Evolutionary conservation across 2,888 invertebrate species (phyloP).

Genomic region (Dascillus cervinus): DNA sequence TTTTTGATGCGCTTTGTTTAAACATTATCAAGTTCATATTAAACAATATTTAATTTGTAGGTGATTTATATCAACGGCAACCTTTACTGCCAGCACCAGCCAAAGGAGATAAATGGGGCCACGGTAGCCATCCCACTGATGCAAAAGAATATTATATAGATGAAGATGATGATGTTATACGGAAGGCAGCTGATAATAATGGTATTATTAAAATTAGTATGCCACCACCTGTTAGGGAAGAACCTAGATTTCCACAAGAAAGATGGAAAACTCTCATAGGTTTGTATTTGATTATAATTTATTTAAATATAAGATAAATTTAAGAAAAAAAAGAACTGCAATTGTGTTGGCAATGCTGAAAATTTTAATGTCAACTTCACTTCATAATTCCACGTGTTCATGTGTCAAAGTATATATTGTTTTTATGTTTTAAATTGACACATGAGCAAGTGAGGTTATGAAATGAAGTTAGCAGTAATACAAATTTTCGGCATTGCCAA

Average conservation of each 20-base stretch:
- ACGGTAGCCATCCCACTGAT: slow-evolving; percentile 31
- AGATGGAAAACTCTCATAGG: slow-evolving; percentile 71
- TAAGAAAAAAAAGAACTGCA: no score
- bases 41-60: slow-evolving; percentile 15
- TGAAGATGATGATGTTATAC: slow-evolving; percentile 43
- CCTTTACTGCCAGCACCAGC: slow-evolving; percentile 48
- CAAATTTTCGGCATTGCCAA: no score
- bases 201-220: slow-evolving; percentile 56
- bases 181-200: slow-evolving; percentile 33
- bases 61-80: slow-evolving; percentile 54
- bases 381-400: no score
- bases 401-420: no score
- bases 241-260: slow-evolving; percentile 74
- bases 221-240: slow-evolving; percentile 63
- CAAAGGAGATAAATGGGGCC: slow-evolving; percentile 45
- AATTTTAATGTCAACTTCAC: no score
- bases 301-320: no score
- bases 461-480: no score
- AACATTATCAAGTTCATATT: no score
- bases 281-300: slow-evolving; percentile 31
- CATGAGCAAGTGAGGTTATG: no score
- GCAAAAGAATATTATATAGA: slow-evolving; percentile 43
- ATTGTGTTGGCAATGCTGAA: no score
- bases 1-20: no score
- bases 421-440: no score